Evolutionary conservation across 2,888 invertebrate species (phyloP), one percentile per base, ranked within the genome.

Genomic region (Ethmia dodecea): DNA sequence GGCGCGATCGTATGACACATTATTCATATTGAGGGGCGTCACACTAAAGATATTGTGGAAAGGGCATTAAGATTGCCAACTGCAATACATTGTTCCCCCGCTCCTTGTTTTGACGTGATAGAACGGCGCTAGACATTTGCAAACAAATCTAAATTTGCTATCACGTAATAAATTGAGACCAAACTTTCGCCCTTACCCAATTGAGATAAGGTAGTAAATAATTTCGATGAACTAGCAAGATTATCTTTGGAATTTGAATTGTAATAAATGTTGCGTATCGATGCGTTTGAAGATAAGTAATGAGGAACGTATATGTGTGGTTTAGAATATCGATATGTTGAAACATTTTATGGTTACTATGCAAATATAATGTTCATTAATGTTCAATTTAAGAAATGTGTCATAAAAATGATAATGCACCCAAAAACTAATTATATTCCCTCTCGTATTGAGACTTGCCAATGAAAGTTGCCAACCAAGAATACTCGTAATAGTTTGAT

Each of bases 231-330:
- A 22, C n/a, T 26, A 2, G 26, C 12, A 26, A 8, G 11, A 10
- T 5, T 10, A 11, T 11, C 11, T 26, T 26, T 26, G 72, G 54
- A 47, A 55, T 61, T 56, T 49, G 55, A 61, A 65, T 51, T 62
- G 70, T 81, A 79, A 84, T 83, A 84, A 84, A 84, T 84, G 83
- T 77, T 76, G 77, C 76, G 80, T 79, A 80, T 80, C 78, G 80
- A 83, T 80, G 84, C 77, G 75, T 78, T 74, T 83, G 78, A 80
- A 80, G 83, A 83, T 84, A 81, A 79, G 80, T 83, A 76, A 83
- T 81, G 83, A 81, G 76, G 67, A 72, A 73, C 72, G 72, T 78
- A 72, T 74, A 76, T 60, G 65, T 70, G 67, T 62, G 58, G 69
- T 68, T 69, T 66, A 58, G 69, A 76, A 76, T 76, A 58, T 55